Conservation (phyloP, 2,888 invertebrate species). For the Lacanobia wlatinum region DNA sequence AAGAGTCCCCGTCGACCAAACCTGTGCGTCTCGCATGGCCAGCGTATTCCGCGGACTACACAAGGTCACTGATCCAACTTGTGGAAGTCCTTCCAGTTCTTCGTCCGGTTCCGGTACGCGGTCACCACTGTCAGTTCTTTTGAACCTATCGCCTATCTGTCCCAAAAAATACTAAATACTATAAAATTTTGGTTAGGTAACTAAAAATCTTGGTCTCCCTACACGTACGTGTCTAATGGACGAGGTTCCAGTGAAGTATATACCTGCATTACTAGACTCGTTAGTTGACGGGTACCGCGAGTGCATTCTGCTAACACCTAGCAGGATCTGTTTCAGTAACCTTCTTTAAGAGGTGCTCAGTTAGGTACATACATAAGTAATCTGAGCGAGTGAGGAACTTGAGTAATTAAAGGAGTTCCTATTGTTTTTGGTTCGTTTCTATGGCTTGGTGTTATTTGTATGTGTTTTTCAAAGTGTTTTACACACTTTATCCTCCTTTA, state of each 20-base stretch:
- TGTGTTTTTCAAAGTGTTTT: neutral
- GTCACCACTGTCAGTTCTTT: no score
- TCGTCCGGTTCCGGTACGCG: no score
- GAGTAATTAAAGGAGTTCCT: neutral
- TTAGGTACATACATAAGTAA: conserved; percentile 18
- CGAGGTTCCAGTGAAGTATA: conserved; percentile 53
- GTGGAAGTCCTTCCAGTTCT: no score
- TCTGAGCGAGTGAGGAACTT: neutral
- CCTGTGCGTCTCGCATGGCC: no score
- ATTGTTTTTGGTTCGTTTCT: no score
- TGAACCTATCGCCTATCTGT: no score
- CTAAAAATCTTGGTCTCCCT: conserved; percentile 27
- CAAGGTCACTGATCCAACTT: no score
- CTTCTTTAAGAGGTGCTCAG: conserved; percentile 8
- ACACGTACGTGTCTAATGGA: conserved; percentile 64
- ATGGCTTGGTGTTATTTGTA: neutral
- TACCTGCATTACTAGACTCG: conserved; percentile 55
- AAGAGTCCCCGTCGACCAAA: no score
- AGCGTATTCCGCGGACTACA: no score
- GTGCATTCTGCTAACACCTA: conserved; percentile 46
- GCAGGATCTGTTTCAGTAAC: conserved; percentile 44
- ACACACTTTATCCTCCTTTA: no score
- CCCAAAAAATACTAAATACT: neutral
- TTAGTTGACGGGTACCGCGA: conserved; percentile 49
- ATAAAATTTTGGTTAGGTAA: neutral